These are phyloP conservation scores for Syritta pipiens DNA, from an alignment of 2,888 invertebrate species.

Conservation along the genomic window DNA sequence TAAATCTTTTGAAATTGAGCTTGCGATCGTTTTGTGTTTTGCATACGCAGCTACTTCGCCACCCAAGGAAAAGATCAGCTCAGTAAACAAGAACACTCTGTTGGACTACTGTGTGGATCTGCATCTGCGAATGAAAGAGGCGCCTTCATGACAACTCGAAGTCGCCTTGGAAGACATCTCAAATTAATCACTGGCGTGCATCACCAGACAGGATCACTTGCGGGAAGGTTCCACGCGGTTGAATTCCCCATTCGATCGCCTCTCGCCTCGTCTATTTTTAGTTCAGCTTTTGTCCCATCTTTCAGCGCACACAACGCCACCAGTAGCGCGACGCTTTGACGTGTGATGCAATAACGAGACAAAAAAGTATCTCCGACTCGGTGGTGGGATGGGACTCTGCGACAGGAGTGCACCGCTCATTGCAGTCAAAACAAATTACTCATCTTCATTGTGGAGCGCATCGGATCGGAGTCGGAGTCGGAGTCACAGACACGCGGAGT, in stretches of 20 bases:
- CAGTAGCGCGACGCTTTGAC: conserved; percentile 7
- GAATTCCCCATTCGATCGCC: conserved; percentile 30
- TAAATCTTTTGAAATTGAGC: conserved; percentile 62
- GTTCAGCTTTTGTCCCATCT: conserved; percentile 18
- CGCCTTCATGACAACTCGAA: conserved; percentile 65
- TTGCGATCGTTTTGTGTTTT: conserved; percentile 53
- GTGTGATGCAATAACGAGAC: conserved; percentile 37
- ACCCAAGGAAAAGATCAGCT: conserved; percentile 49
- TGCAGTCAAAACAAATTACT: conserved; percentile 61
- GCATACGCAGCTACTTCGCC: conserved; percentile 30
- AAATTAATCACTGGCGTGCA: conserved; percentile 54
- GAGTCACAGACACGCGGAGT: conserved; percentile 1
- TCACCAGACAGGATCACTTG: conserved; percentile 38
- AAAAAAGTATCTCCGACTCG: not conserved
- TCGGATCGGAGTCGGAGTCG: not conserved
- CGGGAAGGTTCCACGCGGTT: conserved; percentile 1
- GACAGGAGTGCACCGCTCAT: conserved; percentile 29
- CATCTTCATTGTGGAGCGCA: conserved; percentile 24
- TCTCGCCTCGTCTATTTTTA: conserved; percentile 13
- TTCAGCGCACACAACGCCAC: not conserved
- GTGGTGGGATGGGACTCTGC: not conserved
- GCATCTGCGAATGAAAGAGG: conserved; percentile 51
- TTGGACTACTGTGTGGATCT: conserved; percentile 21
- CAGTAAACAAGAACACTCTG: conserved; percentile 14
- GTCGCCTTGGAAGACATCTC: conserved; percentile 59